phyloP scores from a whole-genome alignment of 2,888 invertebrate genomes.

The Mythimna albipuncta region DNA sequence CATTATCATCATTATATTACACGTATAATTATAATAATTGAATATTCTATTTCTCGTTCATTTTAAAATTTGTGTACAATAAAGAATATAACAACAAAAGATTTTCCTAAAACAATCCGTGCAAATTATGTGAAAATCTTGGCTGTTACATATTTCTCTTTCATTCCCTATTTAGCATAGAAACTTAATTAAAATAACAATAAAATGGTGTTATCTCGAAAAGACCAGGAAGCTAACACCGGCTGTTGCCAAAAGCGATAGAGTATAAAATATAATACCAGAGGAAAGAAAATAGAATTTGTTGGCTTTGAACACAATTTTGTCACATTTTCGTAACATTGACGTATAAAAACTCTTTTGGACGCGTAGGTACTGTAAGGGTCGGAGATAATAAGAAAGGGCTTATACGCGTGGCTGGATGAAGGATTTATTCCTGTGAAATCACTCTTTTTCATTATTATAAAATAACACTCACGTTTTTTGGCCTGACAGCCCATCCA shows the following conservation, averaged over 20 bases:
- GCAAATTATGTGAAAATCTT: conserved; percentile 30
- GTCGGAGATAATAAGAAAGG: no score
- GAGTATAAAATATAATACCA: conserved; percentile 27
- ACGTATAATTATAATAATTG: no score
- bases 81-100: no score
- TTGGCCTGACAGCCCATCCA: no score
- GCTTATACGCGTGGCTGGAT: no score
- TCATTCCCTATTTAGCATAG: conserved; percentile 49
- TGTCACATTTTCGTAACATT: conserved; percentile 12
- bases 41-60: no score
- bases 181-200: conserved; percentile 61
- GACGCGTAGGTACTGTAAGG: neutral
- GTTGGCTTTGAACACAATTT: conserved; percentile 9
- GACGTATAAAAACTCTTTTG: conserved; percentile 4
- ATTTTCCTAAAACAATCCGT: conserved; percentile 5
- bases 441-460: no score
- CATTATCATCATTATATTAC: no score
- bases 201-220: conserved; percentile 55
- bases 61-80: no score
- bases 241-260: conserved; percentile 41
- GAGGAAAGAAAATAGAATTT: conserved; percentile 19
- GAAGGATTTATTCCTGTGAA: no score
- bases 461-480: no score
- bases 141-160: conserved; percentile 39
- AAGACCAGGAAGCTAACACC: conserved; percentile 35